Conservation (phyloP, 2,888 invertebrate genomes). For the Mystacides longicornis region DNA sequence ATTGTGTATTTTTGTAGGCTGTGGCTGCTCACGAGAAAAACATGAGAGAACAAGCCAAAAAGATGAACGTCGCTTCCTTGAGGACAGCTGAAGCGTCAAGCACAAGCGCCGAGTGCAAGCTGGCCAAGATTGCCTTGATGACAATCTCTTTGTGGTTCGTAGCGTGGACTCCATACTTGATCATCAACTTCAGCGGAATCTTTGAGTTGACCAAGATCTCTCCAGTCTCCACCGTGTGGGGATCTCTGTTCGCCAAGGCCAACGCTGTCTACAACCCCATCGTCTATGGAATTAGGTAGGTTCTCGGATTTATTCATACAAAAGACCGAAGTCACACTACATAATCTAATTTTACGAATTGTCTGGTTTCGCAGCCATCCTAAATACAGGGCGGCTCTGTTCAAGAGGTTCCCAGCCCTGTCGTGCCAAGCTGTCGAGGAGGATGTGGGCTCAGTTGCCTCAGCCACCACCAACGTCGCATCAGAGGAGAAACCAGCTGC, state of each 20-base stretch:
- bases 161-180: slow-evolving; percentile 87
- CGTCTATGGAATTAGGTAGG: slow-evolving; percentile 80
- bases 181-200: slow-evolving; percentile 75
- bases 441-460: slow-evolving; percentile 58
- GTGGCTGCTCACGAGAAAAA: slow-evolving; percentile 49
- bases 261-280: slow-evolving; percentile 87
- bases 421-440: slow-evolving; percentile 56
- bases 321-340: too few species aligned
- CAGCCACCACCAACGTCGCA: slow-evolving; percentile 56
- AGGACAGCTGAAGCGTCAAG: slow-evolving; percentile 44
- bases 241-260: slow-evolving; percentile 86
- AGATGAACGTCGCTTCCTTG: slow-evolving; percentile 57
- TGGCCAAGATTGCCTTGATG: slow-evolving; percentile 73
- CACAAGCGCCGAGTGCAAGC: slow-evolving; percentile 48
- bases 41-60: slow-evolving; percentile 57
- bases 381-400: slow-evolving; percentile 68
- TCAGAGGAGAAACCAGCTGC: slow-evolving; percentile 61
- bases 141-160: slow-evolving; percentile 86
- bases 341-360: too few species aligned
- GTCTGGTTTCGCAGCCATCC: slow-evolving; percentile 56
- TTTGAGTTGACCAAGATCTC: slow-evolving; percentile 66
- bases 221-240: slow-evolving; percentile 81
- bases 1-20: slow-evolving; percentile 68
- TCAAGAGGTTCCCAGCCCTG: slow-evolving; percentile 70
- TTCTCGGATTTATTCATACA: not conserved